Conservation (phyloP, 2,888 invertebrate genomes). For the Leucophora obtusa region DNA sequence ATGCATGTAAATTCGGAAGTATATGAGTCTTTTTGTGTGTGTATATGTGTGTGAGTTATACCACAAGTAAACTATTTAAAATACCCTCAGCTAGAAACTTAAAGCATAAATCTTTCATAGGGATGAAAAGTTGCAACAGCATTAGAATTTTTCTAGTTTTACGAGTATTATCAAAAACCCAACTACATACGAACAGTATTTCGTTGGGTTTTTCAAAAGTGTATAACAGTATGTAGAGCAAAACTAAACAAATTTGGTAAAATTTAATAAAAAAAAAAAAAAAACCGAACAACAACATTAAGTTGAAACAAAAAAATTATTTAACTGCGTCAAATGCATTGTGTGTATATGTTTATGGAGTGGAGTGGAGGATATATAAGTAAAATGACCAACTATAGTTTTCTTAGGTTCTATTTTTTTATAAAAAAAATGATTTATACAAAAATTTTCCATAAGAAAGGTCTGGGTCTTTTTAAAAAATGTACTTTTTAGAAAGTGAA, state of each 20-base stretch:
- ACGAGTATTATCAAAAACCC: neutral
- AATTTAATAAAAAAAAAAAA: conserved; percentile 21
- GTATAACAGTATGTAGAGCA: conserved; percentile 16
- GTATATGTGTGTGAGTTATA: conserved; percentile 10
- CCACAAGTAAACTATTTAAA: conserved; percentile 58
- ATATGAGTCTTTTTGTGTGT: neutral
- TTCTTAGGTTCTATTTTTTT: too few relatives aligned
- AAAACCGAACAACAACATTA: neutral
- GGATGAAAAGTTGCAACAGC: conserved; percentile 56
- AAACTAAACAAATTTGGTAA: conserved; percentile 45
- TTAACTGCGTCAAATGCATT: conserved; percentile 40
- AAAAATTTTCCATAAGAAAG: too few relatives aligned
- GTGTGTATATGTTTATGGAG: conserved; percentile 10
- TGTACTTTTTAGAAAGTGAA: too few relatives aligned
- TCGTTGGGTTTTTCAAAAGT: neutral
- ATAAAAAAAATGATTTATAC: too few relatives aligned
- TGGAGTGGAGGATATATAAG: too few relatives aligned
- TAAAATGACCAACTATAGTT: conserved; percentile 15
- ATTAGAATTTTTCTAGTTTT: conserved; percentile 33
- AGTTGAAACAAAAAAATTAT: conserved; percentile 4
- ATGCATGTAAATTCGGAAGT: too few relatives aligned
- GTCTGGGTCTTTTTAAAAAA: too few relatives aligned
- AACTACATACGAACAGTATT: neutral
- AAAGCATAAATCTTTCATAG: conserved; percentile 59
- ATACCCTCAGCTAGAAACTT: conserved; percentile 46